phyloP scores from a whole-genome alignment of 2,888 invertebrate species.

The Morpho deidamia region DNA sequence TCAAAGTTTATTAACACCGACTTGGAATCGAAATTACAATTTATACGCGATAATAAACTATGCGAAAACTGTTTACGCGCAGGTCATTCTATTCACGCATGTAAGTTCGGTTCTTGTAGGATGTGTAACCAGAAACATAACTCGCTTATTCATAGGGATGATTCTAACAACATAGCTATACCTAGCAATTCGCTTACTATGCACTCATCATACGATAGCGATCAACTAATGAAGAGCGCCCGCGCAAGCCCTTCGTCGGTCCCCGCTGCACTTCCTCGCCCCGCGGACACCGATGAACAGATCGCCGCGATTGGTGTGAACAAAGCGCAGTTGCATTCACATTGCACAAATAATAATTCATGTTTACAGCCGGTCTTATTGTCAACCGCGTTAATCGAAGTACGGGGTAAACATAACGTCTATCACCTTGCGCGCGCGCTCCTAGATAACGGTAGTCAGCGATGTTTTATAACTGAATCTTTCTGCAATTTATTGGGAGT shows the following conservation, averaged over 20 bases:
- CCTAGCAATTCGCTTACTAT: background rate
- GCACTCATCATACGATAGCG: background rate
- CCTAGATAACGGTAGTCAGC: slow-evolving; percentile 7
- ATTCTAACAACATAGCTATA: background rate
- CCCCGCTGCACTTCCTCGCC: background rate
- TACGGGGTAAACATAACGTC: background rate
- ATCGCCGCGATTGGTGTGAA: too few species aligned
- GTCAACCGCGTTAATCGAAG: background rate
- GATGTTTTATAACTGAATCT: slow-evolving; percentile 1
- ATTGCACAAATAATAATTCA: background rate
- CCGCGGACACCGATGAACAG: background rate
- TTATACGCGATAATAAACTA: background rate
- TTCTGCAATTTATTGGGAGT: background rate
- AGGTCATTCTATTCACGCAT: background rate
- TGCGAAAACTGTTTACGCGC: background rate
- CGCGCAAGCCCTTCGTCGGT: background rate
- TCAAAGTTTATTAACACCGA: background rate
- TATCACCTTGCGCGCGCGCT: background rate
- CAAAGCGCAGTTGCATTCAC: background rate
- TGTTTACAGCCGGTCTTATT: background rate
- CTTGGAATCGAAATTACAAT: background rate
- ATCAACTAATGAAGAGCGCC: background rate
- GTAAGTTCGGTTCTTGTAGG: background rate
- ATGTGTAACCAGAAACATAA: background rate
- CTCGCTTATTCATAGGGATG: too few species aligned